Evolutionary conservation across 2,888 invertebrate genomes (phyloP).

Genomic region (Aspidapion aeneum): DNA sequence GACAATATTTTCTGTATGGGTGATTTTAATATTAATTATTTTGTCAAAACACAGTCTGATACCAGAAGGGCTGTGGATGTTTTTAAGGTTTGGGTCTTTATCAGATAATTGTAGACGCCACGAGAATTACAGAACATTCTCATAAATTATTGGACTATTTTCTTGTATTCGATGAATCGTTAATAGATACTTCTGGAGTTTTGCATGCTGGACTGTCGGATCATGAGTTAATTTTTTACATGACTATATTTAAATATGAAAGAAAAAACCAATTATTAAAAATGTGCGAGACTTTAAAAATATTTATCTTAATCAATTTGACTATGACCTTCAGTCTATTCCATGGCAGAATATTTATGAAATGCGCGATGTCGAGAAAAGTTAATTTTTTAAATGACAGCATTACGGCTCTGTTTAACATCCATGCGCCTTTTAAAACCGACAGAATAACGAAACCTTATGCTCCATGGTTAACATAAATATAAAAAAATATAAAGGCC

Average conservation of each 20-base stretch:
- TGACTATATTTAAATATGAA: not conserved
- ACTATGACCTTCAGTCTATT: slow-evolving; percentile 3
- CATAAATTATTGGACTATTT: not conserved
- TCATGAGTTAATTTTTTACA: not conserved
- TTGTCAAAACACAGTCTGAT: not conserved
- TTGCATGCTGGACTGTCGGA: not conserved
- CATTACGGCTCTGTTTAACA: not conserved
- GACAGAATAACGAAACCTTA: slow-evolving; percentile 10
- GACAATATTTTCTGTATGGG: not conserved
- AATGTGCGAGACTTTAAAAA: not conserved
- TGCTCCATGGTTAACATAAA: slow-evolving; percentile 9
- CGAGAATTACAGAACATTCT: not conserved
- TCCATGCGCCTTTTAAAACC: slow-evolving; percentile 2
- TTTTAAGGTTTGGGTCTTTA: not conserved
- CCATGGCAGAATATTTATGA: slow-evolving; percentile 5
- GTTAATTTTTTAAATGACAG: not conserved
- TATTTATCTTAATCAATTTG: not conserved
- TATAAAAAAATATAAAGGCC: not conserved
- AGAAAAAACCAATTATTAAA: not conserved
- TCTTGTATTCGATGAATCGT: not conserved
- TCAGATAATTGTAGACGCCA: not conserved
- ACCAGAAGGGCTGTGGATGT: not conserved
- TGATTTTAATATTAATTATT: not conserved
- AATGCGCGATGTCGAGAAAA: slow-evolving; percentile 2
- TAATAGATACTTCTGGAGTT: not conserved